Evolutionary conservation across 2,113 vertebrate species (phyloP).

Genomic region (Erythrolamprus reginae): DNA sequence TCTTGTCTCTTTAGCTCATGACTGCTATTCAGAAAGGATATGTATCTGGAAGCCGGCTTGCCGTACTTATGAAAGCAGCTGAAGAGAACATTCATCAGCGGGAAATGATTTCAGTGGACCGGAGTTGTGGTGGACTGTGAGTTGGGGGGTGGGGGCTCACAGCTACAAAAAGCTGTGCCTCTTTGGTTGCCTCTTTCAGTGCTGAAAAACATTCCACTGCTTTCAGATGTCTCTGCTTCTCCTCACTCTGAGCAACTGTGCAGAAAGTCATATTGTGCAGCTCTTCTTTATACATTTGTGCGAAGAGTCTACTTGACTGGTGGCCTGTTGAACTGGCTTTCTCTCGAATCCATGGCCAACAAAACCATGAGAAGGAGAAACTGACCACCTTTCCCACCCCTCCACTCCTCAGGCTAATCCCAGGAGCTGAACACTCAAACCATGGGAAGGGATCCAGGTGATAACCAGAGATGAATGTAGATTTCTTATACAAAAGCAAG

Average conservation of each 20-base stretch:
- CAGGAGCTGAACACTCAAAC: neutral
- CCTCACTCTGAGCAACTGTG: neutral
- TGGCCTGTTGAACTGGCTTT: slow-evolving; percentile 38
- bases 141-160: slow-evolving; percentile 14
- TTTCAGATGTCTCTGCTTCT: slow-evolving; percentile 1
- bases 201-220: slow-evolving; percentile 57
- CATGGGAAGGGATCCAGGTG: neutral
- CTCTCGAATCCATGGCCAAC: neutral
- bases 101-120: slow-evolving; percentile 84
- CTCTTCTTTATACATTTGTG: neutral
- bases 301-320: slow-evolving; percentile 9
- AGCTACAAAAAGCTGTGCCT: neutral
- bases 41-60: slow-evolving; percentile 89
- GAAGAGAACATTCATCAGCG: slow-evolving; percentile 85
- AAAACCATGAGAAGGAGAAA: neutral
- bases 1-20: slow-evolving; percentile 80
- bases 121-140: slow-evolving; percentile 92
- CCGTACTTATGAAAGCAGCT: slow-evolving; percentile 88
- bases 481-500: neutral
- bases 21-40: slow-evolving; percentile 92
- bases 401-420: neutral
- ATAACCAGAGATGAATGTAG: neutral
- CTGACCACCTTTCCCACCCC: too few relatives aligned
- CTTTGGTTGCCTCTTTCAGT: slow-evolving; percentile 20
- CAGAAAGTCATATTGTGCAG: neutral